phyloP scores from a whole-genome alignment of 1,140 invertebrate species.

The Xylocopa sonorina region DNA sequence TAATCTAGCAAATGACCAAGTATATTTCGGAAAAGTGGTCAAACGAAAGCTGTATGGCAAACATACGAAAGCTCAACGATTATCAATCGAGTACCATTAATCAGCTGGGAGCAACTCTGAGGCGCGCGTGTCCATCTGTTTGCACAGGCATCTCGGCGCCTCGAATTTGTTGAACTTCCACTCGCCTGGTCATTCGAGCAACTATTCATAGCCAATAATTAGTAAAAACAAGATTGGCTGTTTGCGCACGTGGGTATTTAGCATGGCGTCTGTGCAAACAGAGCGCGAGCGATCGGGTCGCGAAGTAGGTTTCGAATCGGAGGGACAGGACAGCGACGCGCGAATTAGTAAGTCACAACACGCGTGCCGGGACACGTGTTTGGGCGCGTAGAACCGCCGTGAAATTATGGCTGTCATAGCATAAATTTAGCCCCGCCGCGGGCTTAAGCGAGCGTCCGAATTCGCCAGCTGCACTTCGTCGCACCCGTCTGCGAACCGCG shows the following conservation, averaged over 20 bases:
- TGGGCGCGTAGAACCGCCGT: background rate
- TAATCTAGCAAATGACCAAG: background rate
- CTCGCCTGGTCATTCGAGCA: background rate
- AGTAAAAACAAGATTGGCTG: slow-evolving; percentile 18
- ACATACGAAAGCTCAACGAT: no score
- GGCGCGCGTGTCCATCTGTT: background rate
- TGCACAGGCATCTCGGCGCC: background rate
- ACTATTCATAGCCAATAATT: slow-evolving; percentile 25
- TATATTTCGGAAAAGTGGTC: background rate
- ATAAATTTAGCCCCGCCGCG: slow-evolving; percentile 38
- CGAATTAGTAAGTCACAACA: slow-evolving; percentile 46
- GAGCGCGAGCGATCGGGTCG: no score
- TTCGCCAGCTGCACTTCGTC: slow-evolving; percentile 32
- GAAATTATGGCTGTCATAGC: slow-evolving; percentile 43
- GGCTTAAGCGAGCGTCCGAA: slow-evolving; percentile 2
- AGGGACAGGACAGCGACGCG: background rate
- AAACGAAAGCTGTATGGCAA: background rate
- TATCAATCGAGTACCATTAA: background rate
- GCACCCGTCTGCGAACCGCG: background rate
- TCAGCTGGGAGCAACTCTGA: background rate
- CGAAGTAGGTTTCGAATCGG: slow-evolving; percentile 18
- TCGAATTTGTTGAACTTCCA: background rate
- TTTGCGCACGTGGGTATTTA: slow-evolving; percentile 41
- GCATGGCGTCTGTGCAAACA: slow-evolving; percentile 12
- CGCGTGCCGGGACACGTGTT: slow-evolving; percentile 22